These are phyloP conservation scores for Nanger granti DNA, from an alignment of 2,113 vertebrate genomes.

Conservation along the genomic window DNA sequence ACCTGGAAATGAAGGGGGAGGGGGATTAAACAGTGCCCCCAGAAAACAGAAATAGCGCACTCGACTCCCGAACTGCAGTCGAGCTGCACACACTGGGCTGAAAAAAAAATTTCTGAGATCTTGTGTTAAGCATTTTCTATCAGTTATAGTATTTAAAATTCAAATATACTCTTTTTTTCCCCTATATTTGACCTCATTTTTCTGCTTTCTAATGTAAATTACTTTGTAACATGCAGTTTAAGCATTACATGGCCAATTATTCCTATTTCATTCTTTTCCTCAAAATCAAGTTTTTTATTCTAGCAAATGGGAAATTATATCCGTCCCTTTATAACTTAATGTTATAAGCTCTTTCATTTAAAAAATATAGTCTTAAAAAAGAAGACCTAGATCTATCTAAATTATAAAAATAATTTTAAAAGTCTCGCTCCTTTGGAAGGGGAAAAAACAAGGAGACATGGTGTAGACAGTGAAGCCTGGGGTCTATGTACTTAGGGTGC, in stretches of 20 bases:
- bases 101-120: not conserved
- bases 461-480: rapidly evolving
- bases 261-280: slow-evolving; percentile 32
- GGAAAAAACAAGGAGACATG: rapidly evolving
- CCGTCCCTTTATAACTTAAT: not conserved
- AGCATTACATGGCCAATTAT: not conserved
- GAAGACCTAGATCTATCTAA: not conserved
- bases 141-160: not conserved
- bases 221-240: not conserved
- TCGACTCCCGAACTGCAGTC: rapidly evolving
- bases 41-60: not conserved
- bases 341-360: not conserved
- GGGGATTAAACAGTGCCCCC: not conserved
- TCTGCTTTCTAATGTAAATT: slow-evolving; percentile 51
- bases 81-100: not conserved
- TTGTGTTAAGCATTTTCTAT: rapidly evolving
- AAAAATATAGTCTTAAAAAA: not conserved
- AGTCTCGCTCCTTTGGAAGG: not conserved
- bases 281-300: not conserved
- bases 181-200: not conserved
- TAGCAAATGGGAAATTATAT: slow-evolving; percentile 13
- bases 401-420: not conserved
- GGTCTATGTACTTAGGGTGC: not conserved
- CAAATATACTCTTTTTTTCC: no score
- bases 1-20: not conserved